phyloP scores from a whole-genome alignment of 2,888 invertebrate genomes.

The Sesia bembeciformis region DNA sequence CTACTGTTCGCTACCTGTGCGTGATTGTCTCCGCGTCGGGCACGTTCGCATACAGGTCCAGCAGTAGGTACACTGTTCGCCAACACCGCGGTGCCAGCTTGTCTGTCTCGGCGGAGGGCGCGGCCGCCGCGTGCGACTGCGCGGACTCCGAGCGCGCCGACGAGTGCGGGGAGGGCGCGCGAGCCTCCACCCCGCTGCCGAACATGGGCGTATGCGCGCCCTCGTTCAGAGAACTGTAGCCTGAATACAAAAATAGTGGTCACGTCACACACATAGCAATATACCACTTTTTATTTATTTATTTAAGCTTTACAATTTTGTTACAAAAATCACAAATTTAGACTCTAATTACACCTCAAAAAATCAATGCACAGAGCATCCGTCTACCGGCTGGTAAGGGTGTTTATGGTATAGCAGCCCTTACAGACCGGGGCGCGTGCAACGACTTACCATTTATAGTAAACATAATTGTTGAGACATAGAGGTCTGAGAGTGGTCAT shows the following conservation, averaged over 20 bases:
- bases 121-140: constrained; percentile 83
- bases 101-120: constrained; percentile 7
- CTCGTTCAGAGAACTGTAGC: constrained; percentile 88
- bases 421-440: too few species aligned
- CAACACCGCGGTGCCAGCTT: constrained; percentile 87
- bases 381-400: too few species aligned
- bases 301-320: too few species aligned
- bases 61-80: constrained; percentile 93
- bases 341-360: too few species aligned
- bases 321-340: too few species aligned
- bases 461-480: too few species aligned
- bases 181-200: constrained; percentile 55
- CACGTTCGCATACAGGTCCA: constrained; percentile 95
- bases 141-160: constrained; percentile 23
- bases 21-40: constrained; percentile 95
- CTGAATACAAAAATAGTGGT: constrained; percentile 25
- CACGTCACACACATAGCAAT: not conserved
- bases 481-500: too few species aligned
- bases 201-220: constrained; percentile 81
- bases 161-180: constrained; percentile 8
- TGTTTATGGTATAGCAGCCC: too few species aligned
- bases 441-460: too few species aligned
- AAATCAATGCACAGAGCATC: too few species aligned
- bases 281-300: too few species aligned
- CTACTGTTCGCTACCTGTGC: constrained; percentile 66